phyloP scores from a whole-genome alignment of 2,113 vertebrate species.

The Sander vitreus region DNA sequence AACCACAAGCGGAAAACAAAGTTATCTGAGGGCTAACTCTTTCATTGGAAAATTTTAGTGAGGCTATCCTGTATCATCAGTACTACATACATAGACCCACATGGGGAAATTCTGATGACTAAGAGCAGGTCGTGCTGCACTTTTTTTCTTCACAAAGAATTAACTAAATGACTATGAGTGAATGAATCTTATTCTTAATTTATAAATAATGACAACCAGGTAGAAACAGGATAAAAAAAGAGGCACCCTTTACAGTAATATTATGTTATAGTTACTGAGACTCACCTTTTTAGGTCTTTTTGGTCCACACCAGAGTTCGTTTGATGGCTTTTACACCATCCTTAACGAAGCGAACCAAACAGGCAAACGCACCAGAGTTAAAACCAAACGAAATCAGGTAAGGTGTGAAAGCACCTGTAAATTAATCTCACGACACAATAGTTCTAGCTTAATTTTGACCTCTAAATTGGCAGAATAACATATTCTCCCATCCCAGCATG shows the following conservation, averaged over 20 bases:
- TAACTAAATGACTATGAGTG: not conserved
- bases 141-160: not conserved
- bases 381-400: not conserved
- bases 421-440: not conserved
- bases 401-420: not conserved
- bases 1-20: not conserved
- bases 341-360: too few relatives aligned
- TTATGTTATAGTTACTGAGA: not conserved
- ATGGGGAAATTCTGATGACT: not conserved
- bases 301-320: too few relatives aligned
- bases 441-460: not conserved
- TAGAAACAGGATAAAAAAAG: not conserved
- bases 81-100: not conserved
- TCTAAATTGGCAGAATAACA: slow-evolving; percentile 11
- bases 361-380: not conserved
- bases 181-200: too few relatives aligned
- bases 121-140: not conserved
- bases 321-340: too few relatives aligned
- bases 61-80: not conserved
- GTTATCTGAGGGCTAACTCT: not conserved
- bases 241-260: not conserved
- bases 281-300: too few relatives aligned
- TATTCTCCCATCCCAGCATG: slow-evolving; percentile 8
- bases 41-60: not conserved
- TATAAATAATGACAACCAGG: not conserved